phyloP scores from a whole-genome alignment of 2,797 vertebrate species.

The Pelochelys cantorii region DNA sequence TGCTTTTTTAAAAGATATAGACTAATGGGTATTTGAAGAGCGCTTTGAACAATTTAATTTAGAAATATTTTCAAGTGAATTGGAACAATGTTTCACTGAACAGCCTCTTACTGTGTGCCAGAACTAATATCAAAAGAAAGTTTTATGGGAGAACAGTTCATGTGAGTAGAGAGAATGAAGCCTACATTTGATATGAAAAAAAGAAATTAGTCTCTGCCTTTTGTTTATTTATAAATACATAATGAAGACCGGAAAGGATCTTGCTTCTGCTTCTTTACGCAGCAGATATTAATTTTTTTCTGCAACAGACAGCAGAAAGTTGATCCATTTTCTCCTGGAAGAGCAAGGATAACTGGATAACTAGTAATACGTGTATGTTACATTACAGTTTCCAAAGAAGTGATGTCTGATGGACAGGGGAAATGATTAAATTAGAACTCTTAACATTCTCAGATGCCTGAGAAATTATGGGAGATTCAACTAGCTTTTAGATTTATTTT shows the following conservation, averaged over 20 bases:
- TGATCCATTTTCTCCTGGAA: neutral
- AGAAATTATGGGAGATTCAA: neutral
- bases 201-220: neutral
- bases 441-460: neutral
- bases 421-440: neutral
- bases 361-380: neutral
- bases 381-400: neutral
- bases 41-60: conserved; percentile 23
- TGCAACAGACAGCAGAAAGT: too few relatives aligned
- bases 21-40: conserved; percentile 1
- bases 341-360: neutral
- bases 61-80: conserved; percentile 16
- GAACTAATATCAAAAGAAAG: neutral
- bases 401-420: neutral
- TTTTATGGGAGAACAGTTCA: neutral
- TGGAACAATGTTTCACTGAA: neutral
- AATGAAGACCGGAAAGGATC: neutral
- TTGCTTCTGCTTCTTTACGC: neutral
- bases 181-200: neutral
- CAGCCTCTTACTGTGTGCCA: neutral
- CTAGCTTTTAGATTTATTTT: neutral
- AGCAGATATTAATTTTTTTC: neutral
- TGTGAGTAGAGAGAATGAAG: neutral
- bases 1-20: neutral
- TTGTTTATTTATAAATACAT: neutral